A percentile compares a stretch with the other conserved stretches of the same genome.
phyloP scores from a whole-genome alignment of 2,113 vertebrate genomes.

The Pseudorhombus dupliciocellatus region DNA sequence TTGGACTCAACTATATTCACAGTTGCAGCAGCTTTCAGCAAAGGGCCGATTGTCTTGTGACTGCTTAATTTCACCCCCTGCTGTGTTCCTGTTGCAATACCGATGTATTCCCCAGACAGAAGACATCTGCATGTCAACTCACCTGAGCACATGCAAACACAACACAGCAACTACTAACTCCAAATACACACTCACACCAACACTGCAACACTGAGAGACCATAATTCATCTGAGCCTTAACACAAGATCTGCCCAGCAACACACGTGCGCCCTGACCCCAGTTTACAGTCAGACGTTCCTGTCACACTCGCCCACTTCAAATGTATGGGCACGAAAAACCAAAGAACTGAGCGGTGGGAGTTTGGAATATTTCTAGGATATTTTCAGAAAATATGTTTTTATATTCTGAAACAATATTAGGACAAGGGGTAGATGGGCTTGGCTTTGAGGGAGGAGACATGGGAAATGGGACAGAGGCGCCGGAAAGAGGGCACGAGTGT shows the following conservation, averaged over 20 bases:
- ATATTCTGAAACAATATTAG: background rate
- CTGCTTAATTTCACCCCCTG: constrained; percentile 29
- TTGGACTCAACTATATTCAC: too few species aligned
- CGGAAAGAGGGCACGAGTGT: constrained; percentile 68
- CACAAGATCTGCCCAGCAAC: constrained; percentile 72
- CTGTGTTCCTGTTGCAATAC: too few species aligned
- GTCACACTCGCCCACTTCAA: constrained; percentile 42
- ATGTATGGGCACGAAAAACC: constrained; percentile 45
- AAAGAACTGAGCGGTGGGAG: background rate
- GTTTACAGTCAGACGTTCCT: constrained; percentile 47
- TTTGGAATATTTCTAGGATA: background rate
- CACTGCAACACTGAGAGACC: constrained; percentile 17
- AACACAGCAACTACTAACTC: background rate
- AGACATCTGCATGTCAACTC: constrained; percentile 21
- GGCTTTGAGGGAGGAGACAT: background rate
- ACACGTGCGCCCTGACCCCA: constrained; percentile 25
- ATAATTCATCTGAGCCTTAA: constrained; percentile 39
- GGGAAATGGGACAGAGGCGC: constrained; percentile 4
- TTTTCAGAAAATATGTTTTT: background rate
- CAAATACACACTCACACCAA: background rate
- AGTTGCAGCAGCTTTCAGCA: too few species aligned
- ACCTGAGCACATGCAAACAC: background rate
- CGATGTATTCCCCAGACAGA: too few species aligned
- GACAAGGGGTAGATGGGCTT: background rate
- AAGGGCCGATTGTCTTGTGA: constrained; percentile 27